Percentiles rank a stretch among this genome's conserved stretches.
These are phyloP conservation scores for Natator depressus DNA, from an alignment of 2,113 vertebrate genomes.

Conservation along the genomic window DNA sequence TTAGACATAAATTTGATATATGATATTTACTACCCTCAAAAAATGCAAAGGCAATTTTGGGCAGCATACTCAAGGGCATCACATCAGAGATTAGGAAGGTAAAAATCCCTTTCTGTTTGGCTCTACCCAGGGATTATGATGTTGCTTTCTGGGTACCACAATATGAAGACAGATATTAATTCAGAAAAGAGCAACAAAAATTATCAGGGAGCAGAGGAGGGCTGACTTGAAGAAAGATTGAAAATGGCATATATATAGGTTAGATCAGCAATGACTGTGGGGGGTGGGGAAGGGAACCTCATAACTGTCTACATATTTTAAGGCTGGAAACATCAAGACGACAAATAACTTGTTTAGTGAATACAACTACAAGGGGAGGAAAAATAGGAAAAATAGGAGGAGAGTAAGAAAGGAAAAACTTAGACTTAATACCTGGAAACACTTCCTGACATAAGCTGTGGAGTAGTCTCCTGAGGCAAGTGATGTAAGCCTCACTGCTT, in stretches of 20 bases:
- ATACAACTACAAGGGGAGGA: neutral
- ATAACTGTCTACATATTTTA: neutral
- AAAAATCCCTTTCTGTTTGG: neutral
- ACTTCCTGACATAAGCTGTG: neutral
- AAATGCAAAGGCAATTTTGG: neutral
- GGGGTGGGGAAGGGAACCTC: neutral
- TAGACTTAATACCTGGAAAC: neutral
- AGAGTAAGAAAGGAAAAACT: neutral
- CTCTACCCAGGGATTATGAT: neutral
- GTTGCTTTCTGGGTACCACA: neutral
- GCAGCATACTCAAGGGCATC: neutral
- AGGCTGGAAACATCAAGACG: neutral
- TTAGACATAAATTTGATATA: neutral
- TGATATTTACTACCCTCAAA: neutral
- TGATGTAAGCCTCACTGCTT: neutral
- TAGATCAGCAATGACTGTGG: neutral
- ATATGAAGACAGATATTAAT: neutral
- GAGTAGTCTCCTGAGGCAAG: neutral
- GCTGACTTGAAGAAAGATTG: neutral
- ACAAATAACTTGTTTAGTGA: neutral
- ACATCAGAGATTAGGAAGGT: neutral
- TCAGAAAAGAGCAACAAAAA: neutral
- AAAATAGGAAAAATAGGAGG: neutral
- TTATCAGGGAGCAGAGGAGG: neutral
- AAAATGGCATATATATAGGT: neutral